A percentile compares a stretch with the other conserved stretches of the same genome.
These are phyloP conservation scores for Aphelinus certus DNA, from an alignment of 1,140 invertebrate genomes.

Conservation along the genomic window DNA sequence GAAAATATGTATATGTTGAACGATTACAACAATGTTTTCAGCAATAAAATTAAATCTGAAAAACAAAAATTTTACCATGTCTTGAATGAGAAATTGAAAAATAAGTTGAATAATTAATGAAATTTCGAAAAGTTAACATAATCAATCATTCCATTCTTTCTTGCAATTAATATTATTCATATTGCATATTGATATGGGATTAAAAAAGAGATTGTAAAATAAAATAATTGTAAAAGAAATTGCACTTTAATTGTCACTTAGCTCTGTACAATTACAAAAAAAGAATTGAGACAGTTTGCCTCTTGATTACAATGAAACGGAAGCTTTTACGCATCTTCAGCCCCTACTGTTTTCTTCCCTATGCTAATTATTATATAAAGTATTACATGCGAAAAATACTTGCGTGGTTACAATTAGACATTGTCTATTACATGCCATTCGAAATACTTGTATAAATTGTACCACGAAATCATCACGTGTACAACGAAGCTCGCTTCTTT, in stretches of 20 bases:
- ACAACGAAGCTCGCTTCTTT: conserved; percentile 19
- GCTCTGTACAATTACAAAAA: conserved; percentile 37
- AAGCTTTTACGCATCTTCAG: conserved; percentile 13
- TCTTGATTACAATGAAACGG: conserved; percentile 7
- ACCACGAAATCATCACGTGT: conserved; percentile 21
- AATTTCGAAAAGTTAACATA: not conserved
- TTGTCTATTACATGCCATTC: not conserved
- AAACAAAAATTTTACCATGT: not conserved
- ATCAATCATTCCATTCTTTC: too few species aligned
- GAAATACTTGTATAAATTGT: conserved; percentile 25
- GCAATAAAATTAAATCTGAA: conserved; percentile 25
- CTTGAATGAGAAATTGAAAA: not conserved
- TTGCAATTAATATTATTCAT: too few species aligned
- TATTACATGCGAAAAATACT: conserved; percentile 31
- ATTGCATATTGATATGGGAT: too few species aligned
- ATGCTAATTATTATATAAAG: conserved; percentile 1
- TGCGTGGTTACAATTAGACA: conserved; percentile 8
- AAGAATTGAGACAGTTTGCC: not conserved
- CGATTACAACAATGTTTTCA: conserved; percentile 3
- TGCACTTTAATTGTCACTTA: conserved; percentile 45
- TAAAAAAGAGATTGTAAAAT: not conserved
- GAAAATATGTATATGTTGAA: conserved; percentile 9
- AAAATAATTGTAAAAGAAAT: conserved; percentile 44
- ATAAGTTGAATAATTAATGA: not conserved
- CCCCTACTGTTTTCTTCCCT: not conserved